Evolutionary conservation across 2,113 vertebrate genomes (phyloP), one percentile per base, ranked within the genome.

Genomic region (Smithornis capensis): DNA sequence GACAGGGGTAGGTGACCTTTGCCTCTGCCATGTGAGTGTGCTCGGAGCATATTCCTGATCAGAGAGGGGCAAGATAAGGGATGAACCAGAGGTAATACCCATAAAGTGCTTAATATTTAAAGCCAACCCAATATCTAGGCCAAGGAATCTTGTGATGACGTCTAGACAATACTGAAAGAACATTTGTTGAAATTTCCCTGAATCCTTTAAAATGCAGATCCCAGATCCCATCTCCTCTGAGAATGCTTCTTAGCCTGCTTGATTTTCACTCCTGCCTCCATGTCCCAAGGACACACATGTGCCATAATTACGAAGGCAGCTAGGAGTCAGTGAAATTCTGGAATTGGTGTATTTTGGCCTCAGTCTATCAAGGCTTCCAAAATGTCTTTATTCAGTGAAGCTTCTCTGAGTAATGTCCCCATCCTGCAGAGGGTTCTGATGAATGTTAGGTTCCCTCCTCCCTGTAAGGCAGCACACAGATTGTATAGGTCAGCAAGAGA

Each of bases 1-100:
- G 4, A 4, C 29, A 23, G 50, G 44, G 40, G 35, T 0, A 55
- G 27, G 3, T 0, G 1, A 19, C 8, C 56, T 73, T 25, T 23
- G 24, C 27, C 75, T 47, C 21, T 19, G 31, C 53, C 7, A 19
- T 11, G 0, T 18, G 22, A 28, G 13, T 24, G 12, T 10, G 8
- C 44, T 53, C 31, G 14, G 17, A 65, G 47, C 18, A 1, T 17
- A 2, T 33, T 87, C 49, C 60, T 68, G 14, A 13, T 33, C 55
- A 21, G 28, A 31, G 24, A 15, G 9, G 44, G 38, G 18, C 23
- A 7, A 67, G 28, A 8, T 12, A 78, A 35, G 11, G 45, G 71
- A 24, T 68, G 55, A 23, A 40, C 19, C 38, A 47, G 29, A 33
- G n/a, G 25, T 37, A 65, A 59, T 70, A 18, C 8, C 28, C 19